phyloP scores from a whole-genome alignment of 2,888 invertebrate genomes.

The Platycnemis pennipes region DNA sequence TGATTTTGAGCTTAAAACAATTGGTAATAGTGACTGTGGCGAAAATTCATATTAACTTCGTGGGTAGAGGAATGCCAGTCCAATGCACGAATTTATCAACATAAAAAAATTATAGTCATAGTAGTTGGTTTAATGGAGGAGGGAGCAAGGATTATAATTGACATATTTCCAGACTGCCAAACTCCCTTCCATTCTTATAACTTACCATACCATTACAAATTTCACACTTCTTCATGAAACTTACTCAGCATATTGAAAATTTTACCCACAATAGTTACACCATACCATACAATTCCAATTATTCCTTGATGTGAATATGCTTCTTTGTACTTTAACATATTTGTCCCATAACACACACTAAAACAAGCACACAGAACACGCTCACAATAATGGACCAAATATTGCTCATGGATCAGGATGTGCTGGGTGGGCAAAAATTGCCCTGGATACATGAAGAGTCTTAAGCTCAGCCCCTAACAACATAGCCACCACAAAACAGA shows the following conservation, averaged over 20 bases:
- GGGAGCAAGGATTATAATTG: slow-evolving; percentile 44
- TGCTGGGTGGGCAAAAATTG: slow-evolving; percentile 2
- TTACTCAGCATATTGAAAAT: not conserved
- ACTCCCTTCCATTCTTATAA: not conserved
- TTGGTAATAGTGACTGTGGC: not conserved
- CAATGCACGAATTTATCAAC: not conserved
- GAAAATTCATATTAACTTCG: not conserved
- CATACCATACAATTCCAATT: slow-evolving; percentile 30
- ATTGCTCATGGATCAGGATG: slow-evolving; percentile 54
- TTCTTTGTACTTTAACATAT: slow-evolving; percentile 57
- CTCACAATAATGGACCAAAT: slow-evolving; percentile 61
- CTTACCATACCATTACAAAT: slow-evolving; percentile 37
- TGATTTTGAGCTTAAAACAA: slow-evolving; percentile 17
- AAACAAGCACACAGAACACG: slow-evolving; percentile 51
- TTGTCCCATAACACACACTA: slow-evolving; percentile 54
- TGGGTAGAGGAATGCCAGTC: slow-evolving; percentile 59
- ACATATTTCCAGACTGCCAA: slow-evolving; percentile 37
- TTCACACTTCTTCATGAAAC: not conserved
- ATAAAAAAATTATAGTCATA: not conserved
- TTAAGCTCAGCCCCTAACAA: slow-evolving; percentile 49
- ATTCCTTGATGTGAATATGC: slow-evolving; percentile 48
- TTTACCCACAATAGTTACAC: slow-evolving; percentile 59
- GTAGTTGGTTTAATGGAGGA: not conserved
- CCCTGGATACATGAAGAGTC: slow-evolving; percentile 54
- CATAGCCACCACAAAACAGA: slow-evolving; percentile 30